phyloP scores from a whole-genome alignment of 2,797 vertebrate genomes.

The Falco biarmicus region DNA sequence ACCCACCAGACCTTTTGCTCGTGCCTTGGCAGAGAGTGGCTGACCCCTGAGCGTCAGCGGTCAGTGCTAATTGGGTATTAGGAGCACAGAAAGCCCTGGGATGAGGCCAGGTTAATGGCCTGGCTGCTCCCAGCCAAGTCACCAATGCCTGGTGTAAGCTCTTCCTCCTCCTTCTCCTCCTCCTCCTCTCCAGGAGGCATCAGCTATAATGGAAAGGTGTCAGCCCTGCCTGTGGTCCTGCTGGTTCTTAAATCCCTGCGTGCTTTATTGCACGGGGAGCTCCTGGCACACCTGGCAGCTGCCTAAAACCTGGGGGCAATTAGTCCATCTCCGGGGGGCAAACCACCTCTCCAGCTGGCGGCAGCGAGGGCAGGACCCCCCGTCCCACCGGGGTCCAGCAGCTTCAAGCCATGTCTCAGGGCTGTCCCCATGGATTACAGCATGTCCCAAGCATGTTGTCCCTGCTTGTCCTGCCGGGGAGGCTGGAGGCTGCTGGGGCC shows the following conservation, averaged over 20 bases:
- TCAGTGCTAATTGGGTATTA: background rate
- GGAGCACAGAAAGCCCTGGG: background rate
- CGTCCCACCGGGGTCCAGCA: fast-evolving
- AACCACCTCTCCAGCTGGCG: background rate
- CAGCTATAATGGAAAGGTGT: fast-evolving
- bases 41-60: background rate
- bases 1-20: background rate
- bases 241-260: background rate
- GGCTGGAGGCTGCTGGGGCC: background rate
- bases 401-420: fast-evolving
- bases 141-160: background rate
- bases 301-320: background rate
- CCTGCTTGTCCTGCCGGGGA: fast-evolving
- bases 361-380: background rate
- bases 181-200: background rate
- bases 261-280: fast-evolving
- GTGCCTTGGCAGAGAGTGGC: background rate
- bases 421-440: background rate
- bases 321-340: fast-evolving
- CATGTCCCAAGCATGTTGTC: background rate
- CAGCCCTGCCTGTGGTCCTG: background rate
- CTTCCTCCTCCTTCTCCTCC: background rate
- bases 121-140: background rate
- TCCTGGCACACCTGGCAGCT: fast-evolving
- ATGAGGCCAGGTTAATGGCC: background rate